Percentiles rank a stretch among this genome's conserved stretches.
Evolutionary conservation across 2,888 invertebrate species (phyloP).

Genomic region (Xestia xanthographa): DNA sequence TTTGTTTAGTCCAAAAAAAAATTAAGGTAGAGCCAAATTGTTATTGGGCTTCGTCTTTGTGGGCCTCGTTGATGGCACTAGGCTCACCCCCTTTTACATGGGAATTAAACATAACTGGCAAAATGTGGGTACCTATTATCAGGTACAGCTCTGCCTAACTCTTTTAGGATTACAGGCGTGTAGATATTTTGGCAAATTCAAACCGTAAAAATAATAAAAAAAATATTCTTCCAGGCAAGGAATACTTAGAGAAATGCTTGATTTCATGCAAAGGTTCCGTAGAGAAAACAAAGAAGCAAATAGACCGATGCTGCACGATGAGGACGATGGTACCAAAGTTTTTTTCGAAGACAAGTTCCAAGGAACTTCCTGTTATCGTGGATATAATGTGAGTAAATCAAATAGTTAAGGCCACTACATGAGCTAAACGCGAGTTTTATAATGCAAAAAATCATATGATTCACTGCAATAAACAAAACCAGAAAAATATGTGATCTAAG

Average conservation of each 20-base stretch:
- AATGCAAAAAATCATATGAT: no score
- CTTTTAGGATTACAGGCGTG: not conserved
- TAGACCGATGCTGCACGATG: slow-evolving; percentile 69
- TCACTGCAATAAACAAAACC: no score
- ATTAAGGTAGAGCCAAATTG: no score
- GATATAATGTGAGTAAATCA: slow-evolving; percentile 37
- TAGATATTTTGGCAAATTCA: not conserved
- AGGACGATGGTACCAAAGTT: slow-evolving; percentile 54
- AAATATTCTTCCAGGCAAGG: slow-evolving; percentile 24
- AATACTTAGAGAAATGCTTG: slow-evolving; percentile 50
- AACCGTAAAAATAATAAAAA: not conserved
- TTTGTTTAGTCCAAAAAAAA: no score
- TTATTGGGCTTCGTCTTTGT: not conserved
- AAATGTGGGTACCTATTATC: not conserved
- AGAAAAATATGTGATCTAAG: no score
- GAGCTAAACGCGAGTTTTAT: no score
- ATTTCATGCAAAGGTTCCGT: slow-evolving; percentile 73
- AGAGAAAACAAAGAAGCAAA: slow-evolving; percentile 71
- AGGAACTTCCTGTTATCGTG: slow-evolving; percentile 20
- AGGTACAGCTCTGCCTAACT: not conserved
- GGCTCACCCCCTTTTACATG: not conserved
- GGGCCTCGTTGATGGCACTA: not conserved
- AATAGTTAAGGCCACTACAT: no score
- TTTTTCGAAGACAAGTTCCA: slow-evolving; percentile 35
- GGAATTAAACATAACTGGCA: not conserved